Evolutionary conservation across 2,888 invertebrate species (phyloP).

Genomic region (Chymomyza caudatula): DNA sequence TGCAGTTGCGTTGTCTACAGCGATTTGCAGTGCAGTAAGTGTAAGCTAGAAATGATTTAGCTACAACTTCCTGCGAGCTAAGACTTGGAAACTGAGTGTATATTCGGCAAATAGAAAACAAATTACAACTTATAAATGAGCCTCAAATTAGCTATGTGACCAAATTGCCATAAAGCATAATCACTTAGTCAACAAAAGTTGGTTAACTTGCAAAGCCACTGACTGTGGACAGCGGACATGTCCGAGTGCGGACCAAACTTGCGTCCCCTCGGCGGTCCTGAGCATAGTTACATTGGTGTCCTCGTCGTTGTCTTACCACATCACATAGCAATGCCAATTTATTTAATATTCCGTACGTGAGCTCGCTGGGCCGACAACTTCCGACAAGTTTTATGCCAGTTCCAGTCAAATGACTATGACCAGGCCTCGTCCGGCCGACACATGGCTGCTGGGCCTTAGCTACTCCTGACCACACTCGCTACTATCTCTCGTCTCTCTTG

Average conservation of each 20-base stretch:
- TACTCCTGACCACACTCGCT: not conserved
- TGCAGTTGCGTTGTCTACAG: slow-evolving; percentile 56
- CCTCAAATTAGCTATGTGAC: not conserved
- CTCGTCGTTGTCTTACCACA: slow-evolving; percentile 40
- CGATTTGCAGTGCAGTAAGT: slow-evolving; percentile 43
- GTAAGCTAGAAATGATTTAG: not conserved
- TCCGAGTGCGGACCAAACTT: no score
- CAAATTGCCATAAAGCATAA: slow-evolving; percentile 1
- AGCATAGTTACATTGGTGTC: not conserved
- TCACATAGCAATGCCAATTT: slow-evolving; percentile 57
- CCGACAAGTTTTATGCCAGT: not conserved
- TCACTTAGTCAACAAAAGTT: not conserved
- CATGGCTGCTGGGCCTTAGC: not conserved
- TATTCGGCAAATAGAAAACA: not conserved
- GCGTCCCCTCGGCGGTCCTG: not conserved
- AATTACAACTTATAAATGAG: slow-evolving; percentile 1
- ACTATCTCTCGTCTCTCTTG: not conserved
- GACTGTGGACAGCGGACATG: not conserved
- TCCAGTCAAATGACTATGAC: not conserved
- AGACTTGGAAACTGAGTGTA: not conserved
- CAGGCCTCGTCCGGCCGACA: not conserved
- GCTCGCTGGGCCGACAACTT: slow-evolving; percentile 5
- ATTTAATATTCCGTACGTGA: slow-evolving; percentile 69
- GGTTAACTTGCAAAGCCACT: not conserved
- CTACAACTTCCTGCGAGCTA: no score